Percentiles rank a stretch among this genome's conserved stretches.
phyloP scores from a whole-genome alignment of 64 coral and sea anemone genomes.

The Acropora yongei region DNA sequence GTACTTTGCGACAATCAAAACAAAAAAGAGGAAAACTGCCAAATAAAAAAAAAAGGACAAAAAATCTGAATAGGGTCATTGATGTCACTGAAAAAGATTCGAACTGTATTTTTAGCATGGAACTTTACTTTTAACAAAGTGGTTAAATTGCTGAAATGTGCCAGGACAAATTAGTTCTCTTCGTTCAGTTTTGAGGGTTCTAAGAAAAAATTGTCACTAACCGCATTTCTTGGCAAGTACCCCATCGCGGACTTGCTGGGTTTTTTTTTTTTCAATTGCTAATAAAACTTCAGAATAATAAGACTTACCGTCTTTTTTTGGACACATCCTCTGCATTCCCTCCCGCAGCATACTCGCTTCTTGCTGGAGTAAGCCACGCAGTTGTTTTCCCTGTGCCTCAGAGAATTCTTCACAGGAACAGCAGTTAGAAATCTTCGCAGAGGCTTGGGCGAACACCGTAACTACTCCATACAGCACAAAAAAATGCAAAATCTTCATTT shows the following conservation, averaged over 20 bases:
- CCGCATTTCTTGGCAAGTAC: too few relatives aligned
- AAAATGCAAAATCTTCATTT: background rate
- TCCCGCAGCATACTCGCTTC: background rate
- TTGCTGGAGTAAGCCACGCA: background rate
- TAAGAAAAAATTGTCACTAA: too few relatives aligned
- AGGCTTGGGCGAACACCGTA: background rate
- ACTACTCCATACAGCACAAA: background rate
- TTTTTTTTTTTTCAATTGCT: too few relatives aligned
- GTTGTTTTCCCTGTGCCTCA: background rate
- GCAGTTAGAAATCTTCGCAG: background rate
- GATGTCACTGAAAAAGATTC: too few relatives aligned
- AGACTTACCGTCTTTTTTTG: constrained; percentile 22
- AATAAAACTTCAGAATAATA: background rate
- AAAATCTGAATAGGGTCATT: background rate
- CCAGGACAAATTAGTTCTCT: too few relatives aligned
- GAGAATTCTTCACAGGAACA: constrained; percentile 5
- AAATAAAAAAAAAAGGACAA: background rate
- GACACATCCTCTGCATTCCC: constrained; percentile 51
- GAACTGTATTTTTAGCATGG: background rate
- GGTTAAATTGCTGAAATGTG: background rate
- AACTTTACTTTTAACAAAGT: background rate
- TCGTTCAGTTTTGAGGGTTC: too few relatives aligned
- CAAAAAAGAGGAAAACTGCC: background rate
- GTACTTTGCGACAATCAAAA: background rate
- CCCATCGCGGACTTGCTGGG: too few relatives aligned